Evolutionary conservation across 2,888 invertebrate genomes (phyloP), one percentile per base, ranked within the genome.

Genomic region (Epinotia demarniana): DNA sequence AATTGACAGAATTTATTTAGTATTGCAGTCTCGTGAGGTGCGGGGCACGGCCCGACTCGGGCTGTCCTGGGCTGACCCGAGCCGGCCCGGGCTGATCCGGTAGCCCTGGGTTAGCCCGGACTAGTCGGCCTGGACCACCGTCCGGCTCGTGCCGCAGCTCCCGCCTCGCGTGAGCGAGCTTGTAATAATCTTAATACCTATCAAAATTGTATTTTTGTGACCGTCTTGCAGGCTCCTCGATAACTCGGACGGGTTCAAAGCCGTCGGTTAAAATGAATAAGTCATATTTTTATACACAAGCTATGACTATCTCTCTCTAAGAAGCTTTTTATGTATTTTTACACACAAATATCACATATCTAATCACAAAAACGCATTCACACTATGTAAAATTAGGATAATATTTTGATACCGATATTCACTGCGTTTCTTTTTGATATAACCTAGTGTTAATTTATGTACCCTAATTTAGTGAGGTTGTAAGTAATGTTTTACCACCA

Each of bases 381-480:
- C 91, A 89, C 87, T 80, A 87, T 88, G 83, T 86, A 89, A 69
- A 89, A 89, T 90, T 92, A 92, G 89, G 85, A 84, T 91, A 91
- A 92, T 89, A 89, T 94, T 94, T 94, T 94, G 93, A 93, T 94
- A 94, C 86, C 86, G 87, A 92, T 93, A 91, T 93, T 93, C 92
- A 90, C 90, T 87, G 89, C 90, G 88, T 92, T 92, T 92, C 83
- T 83, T 92, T 91, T 91, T 89, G 79, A 88, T 90, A 90, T 88
- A 87, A 75, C 84, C 89, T 91, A 91, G 88, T 89, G 86, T 91
- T 87, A 90, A 90, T 87, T 89, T 87, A 84, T 87, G 85, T 90
- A 90, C 73, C 83, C 83, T 88, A 87, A 87, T 89, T 85, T 89
- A 88, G 80, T 90, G 91, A 88, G 89, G 86, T 88, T 89, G 89